Conservation (phyloP, 1,140 invertebrate genomes). For the Sesamia nonagrioides region DNA sequence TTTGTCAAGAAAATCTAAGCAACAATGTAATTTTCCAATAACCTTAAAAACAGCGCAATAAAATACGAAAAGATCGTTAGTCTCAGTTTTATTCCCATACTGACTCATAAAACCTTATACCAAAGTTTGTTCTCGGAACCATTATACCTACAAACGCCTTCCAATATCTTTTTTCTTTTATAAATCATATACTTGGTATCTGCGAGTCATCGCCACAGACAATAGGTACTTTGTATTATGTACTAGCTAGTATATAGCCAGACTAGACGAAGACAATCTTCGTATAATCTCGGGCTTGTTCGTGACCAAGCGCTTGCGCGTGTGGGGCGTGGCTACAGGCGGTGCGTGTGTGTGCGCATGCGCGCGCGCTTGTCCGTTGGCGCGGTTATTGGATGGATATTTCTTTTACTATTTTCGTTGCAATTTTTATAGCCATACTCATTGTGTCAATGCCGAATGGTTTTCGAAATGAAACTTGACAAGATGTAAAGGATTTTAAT, state of each 20-base stretch:
- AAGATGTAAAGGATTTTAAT: conserved; percentile 2
- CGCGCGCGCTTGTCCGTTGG: conserved; percentile 66
- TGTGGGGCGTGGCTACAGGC: conserved; percentile 60
- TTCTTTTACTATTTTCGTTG: conserved; percentile 43
- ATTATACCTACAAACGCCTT: conserved; percentile 49
- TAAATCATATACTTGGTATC: conserved; percentile 50
- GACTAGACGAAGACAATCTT: conserved; percentile 76
- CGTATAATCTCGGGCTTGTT: conserved; percentile 71
- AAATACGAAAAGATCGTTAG: conserved; percentile 35
- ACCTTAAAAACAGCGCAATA: conserved; percentile 38
- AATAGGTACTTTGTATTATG: conserved; percentile 57
- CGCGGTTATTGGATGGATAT: conserved; percentile 14
- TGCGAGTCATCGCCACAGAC: conserved; percentile 53
- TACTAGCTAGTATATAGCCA: conserved; percentile 55
- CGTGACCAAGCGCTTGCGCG: conserved; percentile 78
- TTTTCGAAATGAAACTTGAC: conserved; percentile 29
- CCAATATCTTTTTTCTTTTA: conserved; percentile 46
- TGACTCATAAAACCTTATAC: conserved; percentile 42
- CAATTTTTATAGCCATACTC: conserved; percentile 35
- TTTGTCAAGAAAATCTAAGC: not conserved
- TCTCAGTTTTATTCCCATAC: conserved; percentile 38
- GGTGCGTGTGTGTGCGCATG: conserved; percentile 61
- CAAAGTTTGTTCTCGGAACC: conserved; percentile 41
- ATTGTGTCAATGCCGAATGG: conserved; percentile 23
- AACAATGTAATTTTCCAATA: conserved; percentile 42